Evolutionary conservation across 2,113 vertebrate species (phyloP), one percentile per base, ranked within the genome.

Genomic region (Gymnorhina tibicen): DNA sequence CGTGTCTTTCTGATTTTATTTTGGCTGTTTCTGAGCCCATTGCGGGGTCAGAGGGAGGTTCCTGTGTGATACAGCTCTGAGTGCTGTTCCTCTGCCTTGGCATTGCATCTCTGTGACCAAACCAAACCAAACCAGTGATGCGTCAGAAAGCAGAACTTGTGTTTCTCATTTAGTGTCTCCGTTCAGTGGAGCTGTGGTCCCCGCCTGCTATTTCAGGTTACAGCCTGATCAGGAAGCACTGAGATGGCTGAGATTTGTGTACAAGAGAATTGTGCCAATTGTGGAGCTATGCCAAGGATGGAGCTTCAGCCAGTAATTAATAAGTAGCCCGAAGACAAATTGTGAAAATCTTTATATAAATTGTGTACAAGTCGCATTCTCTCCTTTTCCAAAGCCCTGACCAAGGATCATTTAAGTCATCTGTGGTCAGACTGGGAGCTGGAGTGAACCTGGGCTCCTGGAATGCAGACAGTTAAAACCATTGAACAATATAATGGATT

Each of bases 21-120:
- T 85, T 96, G 90, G 80, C 96, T 91, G 60, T 96, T 97, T 86
- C 76, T 85, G 93, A 97, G 93, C 91, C 78, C 81, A 5, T 53
- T 95, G 80, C 33, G 28, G 70, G 74, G 49, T 74, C 4, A 6
- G 68, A 49, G 27, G 4, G 11, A 88, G n/a, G 70, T 78, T 89
- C 47, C 1, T 84, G 63, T 26, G 50, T 37, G 62, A 24, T 72
- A 15, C 35, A 69, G 58, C 62, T 73, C 28, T 7, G 4, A 82
- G 60, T 84, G 64, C 83, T 90, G 47, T 73, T 96, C 91, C 89
- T 93, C 67, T 90, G 47, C 96, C 87, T 80, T 55, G 24, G 87
- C 84, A 14, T 8, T 74, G 33, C 88, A 46, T 87, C 87, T 89
- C 75, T 91, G 72, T 42, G 64, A 59, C 56, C 56, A 58, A 66